Evolutionary conservation across 2,113 vertebrate species (phyloP).

Genomic region (Nasalis larvatus): DNA sequence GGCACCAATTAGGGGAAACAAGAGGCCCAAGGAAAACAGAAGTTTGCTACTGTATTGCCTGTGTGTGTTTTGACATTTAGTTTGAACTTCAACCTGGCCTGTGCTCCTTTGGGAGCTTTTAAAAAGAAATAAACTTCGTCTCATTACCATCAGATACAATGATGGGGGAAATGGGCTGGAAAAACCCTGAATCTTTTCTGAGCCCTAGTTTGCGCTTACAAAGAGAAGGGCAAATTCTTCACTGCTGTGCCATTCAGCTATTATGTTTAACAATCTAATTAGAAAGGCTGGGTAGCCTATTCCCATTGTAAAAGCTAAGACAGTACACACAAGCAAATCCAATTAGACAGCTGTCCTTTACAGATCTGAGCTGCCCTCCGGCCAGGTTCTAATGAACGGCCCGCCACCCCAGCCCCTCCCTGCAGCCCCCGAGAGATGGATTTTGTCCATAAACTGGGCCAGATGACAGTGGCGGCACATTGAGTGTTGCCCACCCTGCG

Average conservation of each 20-base stretch:
- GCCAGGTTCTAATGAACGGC: constrained; percentile 86
- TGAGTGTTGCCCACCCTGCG: neutral
- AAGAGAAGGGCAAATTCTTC: constrained; percentile 87
- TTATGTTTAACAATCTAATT: constrained; percentile 92
- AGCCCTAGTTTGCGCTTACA: constrained; percentile 84
- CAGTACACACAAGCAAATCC: constrained; percentile 85
- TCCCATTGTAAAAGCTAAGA: constrained; percentile 86
- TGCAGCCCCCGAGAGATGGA: constrained; percentile 69
- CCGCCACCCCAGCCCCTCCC: neutral
- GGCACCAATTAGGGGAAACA: constrained; percentile 82
- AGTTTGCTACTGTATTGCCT: constrained; percentile 79
- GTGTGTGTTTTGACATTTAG: constrained; percentile 83
- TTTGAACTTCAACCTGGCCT: constrained; percentile 84
- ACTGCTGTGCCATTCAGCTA: constrained; percentile 83
- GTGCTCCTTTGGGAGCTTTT: constrained; percentile 82
- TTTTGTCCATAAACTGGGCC: constrained; percentile 79
- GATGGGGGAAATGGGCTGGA: constrained; percentile 86
- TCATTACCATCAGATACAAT: constrained; percentile 86
- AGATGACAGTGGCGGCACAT: constrained; percentile 47
- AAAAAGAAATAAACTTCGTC: constrained; percentile 79
- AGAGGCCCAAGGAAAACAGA: constrained; percentile 74
- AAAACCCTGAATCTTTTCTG: constrained; percentile 85
- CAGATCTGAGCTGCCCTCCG: constrained; percentile 79
- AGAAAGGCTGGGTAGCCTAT: constrained; percentile 85
- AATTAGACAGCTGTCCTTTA: constrained; percentile 90